Conservation (phyloP, 2,888 invertebrate genomes). For the Serrognathus titanus region DNA sequence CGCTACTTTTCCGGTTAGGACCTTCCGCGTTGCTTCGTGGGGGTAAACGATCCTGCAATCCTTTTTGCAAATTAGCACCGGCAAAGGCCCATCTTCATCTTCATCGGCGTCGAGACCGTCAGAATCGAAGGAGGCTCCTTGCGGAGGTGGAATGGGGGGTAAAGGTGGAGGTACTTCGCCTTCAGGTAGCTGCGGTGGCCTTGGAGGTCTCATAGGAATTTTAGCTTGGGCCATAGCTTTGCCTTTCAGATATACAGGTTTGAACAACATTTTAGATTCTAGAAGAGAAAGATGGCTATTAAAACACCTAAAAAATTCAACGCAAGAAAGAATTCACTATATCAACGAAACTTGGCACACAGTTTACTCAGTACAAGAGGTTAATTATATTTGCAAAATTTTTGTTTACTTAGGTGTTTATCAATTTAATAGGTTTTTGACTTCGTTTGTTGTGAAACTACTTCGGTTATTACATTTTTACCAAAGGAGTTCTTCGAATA, state of each 20-base stretch:
- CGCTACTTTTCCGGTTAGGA: constrained; percentile 69
- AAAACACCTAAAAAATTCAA: too few relatives aligned
- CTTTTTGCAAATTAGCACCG: constrained; percentile 42
- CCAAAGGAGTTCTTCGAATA: too few relatives aligned
- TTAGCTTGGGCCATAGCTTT: constrained; percentile 34
- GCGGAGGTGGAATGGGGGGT: constrained; percentile 16
- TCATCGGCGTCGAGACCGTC: constrained; percentile 10
- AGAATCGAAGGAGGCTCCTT: constrained; percentile 23
- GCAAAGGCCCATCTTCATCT: constrained; percentile 30
- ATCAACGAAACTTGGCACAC: too few relatives aligned
- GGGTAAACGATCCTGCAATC: constrained; percentile 74
- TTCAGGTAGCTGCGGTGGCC: constrained; percentile 13
- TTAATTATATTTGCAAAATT: too few relatives aligned
- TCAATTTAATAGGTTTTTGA: too few relatives aligned
- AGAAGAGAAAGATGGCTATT: background rate
- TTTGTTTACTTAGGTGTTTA: too few relatives aligned
- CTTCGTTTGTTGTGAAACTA: too few relatives aligned
- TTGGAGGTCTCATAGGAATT: constrained; percentile 31
- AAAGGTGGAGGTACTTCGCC: constrained; percentile 25
- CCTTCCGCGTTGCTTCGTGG: constrained; percentile 69
- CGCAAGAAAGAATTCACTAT: too few relatives aligned
- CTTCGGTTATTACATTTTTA: too few relatives aligned
- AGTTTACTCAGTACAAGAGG: too few relatives aligned
- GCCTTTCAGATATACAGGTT: constrained; percentile 38
- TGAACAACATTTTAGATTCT: constrained; percentile 10